These are phyloP conservation scores for Neolamprologus longior DNA, from an alignment of 2,113 vertebrate genomes.

Conservation along the genomic window DNA sequence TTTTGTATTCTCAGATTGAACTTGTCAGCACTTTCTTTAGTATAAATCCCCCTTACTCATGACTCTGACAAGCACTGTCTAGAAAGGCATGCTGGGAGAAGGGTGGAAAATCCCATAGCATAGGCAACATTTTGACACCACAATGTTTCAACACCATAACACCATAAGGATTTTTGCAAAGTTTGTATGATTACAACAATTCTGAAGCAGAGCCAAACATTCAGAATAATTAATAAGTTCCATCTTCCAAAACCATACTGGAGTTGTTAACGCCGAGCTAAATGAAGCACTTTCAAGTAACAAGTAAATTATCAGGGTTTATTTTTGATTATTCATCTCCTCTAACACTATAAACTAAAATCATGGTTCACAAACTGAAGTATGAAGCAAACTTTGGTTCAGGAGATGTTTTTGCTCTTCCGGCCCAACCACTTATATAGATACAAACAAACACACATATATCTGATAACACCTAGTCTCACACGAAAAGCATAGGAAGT, in stretches of 20 bases:
- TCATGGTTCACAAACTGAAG: not conserved
- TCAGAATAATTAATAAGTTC: not conserved
- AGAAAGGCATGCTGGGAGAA: conserved; percentile 47
- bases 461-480: not conserved
- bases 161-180: not conserved
- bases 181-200: not conserved
- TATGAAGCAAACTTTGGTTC: not conserved
- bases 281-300: not conserved
- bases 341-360: not conserved
- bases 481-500: not conserved
- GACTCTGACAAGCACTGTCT: conserved; percentile 33
- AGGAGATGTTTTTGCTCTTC: not conserved
- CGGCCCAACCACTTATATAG: not conserved
- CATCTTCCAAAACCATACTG: not conserved
- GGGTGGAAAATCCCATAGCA: conserved; percentile 51
- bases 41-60: conserved; percentile 26
- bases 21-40: conserved; percentile 60
- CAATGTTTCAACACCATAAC: not conserved
- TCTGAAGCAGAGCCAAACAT: not conserved
- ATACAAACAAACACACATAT: not conserved
- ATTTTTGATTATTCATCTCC: not conserved
- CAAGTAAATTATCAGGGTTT: not conserved
- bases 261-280: not conserved
- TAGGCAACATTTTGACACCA: not conserved
- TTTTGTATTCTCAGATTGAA: conserved; percentile 29